Base-by-base conservation (phyloP, 37 sponge, comb jelly and placozoan species). In the Chondrosia reniformis region DNA sequence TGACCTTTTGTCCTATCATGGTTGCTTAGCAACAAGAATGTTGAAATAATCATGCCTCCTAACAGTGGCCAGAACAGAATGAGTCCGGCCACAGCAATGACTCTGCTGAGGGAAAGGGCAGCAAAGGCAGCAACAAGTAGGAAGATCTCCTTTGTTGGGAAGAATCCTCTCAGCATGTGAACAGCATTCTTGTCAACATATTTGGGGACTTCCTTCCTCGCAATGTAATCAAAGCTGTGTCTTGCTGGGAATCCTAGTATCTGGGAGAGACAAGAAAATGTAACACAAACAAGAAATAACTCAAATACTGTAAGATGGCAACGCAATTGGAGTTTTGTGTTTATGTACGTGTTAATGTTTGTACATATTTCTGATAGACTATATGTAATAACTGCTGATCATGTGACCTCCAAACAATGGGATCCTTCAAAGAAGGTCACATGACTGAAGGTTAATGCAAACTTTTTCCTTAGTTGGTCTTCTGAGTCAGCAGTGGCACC, bases 11-110 rank as follows among this genome's bases (percentile, higher is more conserved):
- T 24, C 36, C 42, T 37, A 25, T 69, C 72, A 21, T 69, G 72
- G n/a, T 40, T 41, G 72, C 72, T 40, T 17, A 69, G 72, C 42
- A 69, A 25, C 24, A 69, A 21, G 36, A 69, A 69, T 41, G 72
- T 69, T 31, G 36, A 41, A 21, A 69, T 25, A 31, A 69, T 24
- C 19, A 69, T 21, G 1, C 25, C 72, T 43, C 39, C 4, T 24
- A 69, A 39, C n/a, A 41, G 21, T 19, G 72, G 72, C 42, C 41
- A 40, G 36, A 69, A 69, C 25, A 40, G 24, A 6, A 41, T 43
- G 72, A 69, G 24, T 19, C 44, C 72, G 8, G n/a, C 43, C 2
- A 69, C 72, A 25, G 72, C 72, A 69, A 69, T 34, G 36, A 69
- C 39, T 44, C 42, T 31, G 72, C 42, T 69, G 37, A 69, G n/a